Evolutionary conservation across 2,888 invertebrate genomes (phyloP), one percentile per base, ranked within the genome.

Genomic region (Muschampia plurimacula): DNA sequence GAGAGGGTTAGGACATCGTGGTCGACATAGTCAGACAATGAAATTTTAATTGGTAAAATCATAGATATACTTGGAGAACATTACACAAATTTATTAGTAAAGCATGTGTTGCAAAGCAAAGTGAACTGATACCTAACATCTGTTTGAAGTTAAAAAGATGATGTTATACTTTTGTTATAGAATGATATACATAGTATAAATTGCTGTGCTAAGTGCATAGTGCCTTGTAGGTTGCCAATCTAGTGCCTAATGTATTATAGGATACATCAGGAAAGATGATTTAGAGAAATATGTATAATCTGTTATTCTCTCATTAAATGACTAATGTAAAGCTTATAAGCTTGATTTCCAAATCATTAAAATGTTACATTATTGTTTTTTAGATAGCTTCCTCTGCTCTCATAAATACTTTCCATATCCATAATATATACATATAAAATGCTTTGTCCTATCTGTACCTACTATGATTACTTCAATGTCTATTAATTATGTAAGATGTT

Each of bases 181-280:
- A 88, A 87, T 87, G 84, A 68, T 73, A 68, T 46, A 64, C 46
- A 64, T 73, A 73, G 72, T 67, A 72, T 72, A 86, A 88, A 89
- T 89, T 92, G 91, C 94, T 93, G 94, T 94, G 94, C 94, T 93
- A 91, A 91, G 87, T 90, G 94, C 94, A 94, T 94, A 95, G 95
- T 95, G 95, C 95, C 95, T 95, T 95, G 95, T 94, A 94, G 95
- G 95, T 95, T 93, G 94, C 95, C 95, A 95, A 95, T 93, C 90
- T 95, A 94, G 94, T 95, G 95, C 95, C 95, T 95, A 94, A 92
- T 88, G 85, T 90, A 89, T 76, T 80, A 77, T 82, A 81, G 79
- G 79, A 79, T 78, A 78, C 82, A 80, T 80, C 80, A 75, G 80
- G 78, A 80, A 76, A 77, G 78, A 76, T 79, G 77, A 74, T 76